These are phyloP conservation scores for Argopecten irradians DNA, from an alignment of 1,140 invertebrate species.

Conservation along the genomic window DNA sequence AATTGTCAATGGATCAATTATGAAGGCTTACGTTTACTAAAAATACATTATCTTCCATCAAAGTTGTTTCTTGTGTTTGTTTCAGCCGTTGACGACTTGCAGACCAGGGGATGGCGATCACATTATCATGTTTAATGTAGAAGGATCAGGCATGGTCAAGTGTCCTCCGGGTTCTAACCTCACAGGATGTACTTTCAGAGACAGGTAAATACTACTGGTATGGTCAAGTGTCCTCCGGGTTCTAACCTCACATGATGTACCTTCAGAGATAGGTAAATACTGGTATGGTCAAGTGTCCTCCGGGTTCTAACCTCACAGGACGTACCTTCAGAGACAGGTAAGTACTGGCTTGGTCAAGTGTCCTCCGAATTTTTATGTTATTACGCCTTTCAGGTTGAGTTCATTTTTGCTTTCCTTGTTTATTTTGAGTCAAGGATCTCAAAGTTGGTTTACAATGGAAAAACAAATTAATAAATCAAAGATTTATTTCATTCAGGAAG, in stretches of 20 bases:
- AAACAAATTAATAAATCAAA: no score
- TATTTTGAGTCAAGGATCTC: no score
- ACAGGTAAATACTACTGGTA: slow-evolving; percentile 53
- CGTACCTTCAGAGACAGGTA: not conserved
- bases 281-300: no score
- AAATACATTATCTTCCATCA: no score
- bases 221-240: not conserved
- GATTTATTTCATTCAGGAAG: no score
- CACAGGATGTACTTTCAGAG: slow-evolving; percentile 61
- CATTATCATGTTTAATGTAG: slow-evolving; percentile 57
- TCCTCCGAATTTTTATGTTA: no score
- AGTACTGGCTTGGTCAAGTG: slow-evolving; percentile 45
- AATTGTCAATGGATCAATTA: no score
- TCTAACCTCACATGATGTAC: not conserved
- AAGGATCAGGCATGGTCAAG: slow-evolving; percentile 38
- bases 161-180: slow-evolving; percentile 58
- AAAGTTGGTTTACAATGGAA: no score
- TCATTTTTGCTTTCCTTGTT: no score
- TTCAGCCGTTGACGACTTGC: slow-evolving; percentile 61
- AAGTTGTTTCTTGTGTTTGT: slow-evolving; percentile 26
- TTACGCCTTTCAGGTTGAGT: no score
- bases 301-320: no score
- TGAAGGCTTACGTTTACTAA: no score
- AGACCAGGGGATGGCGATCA: slow-evolving; percentile 56
- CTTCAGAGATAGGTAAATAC: slow-evolving; percentile 51